Evolutionary conservation across 1,140 invertebrate genomes (phyloP).

Genomic region (Anadara kagoshimensis): DNA sequence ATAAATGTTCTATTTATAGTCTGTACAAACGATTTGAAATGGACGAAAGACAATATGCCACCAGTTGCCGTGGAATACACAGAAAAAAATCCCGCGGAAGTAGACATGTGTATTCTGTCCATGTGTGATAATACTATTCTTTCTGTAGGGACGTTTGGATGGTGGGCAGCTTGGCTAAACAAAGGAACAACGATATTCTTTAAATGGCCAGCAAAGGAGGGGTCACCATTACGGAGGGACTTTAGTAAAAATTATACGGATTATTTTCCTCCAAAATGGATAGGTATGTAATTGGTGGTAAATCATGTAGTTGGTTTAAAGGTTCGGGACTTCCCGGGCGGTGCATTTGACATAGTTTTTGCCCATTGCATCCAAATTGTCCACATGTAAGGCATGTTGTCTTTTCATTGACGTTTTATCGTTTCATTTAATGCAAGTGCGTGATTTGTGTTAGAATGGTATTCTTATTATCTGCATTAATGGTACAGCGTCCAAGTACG

Average conservation of each 20-base stretch:
- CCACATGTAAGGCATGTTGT: too few relatives aligned
- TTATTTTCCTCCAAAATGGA: constrained; percentile 47
- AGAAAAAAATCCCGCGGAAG: constrained; percentile 25
- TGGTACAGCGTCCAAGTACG: too few relatives aligned
- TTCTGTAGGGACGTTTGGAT: constrained; percentile 61
- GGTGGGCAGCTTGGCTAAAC: constrained; percentile 63
- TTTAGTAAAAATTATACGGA: constrained; percentile 43
- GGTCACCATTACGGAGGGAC: constrained; percentile 20
- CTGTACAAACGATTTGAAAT: constrained; percentile 35
- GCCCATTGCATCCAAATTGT: too few relatives aligned
- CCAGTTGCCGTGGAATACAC: constrained; percentile 17
- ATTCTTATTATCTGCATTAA: too few relatives aligned
- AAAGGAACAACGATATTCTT: constrained; percentile 60
- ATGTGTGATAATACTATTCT: constrained; percentile 61
- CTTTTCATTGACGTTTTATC: too few relatives aligned
- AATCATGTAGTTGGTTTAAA: too few relatives aligned
- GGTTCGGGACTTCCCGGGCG: too few relatives aligned
- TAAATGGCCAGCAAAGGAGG: constrained; percentile 44
- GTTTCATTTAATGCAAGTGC: too few relatives aligned
- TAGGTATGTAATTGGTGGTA: constrained; percentile 8
- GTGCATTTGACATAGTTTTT: too few relatives aligned
- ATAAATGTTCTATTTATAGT: constrained; percentile 39
- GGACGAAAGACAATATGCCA: constrained; percentile 34
- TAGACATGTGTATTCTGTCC: constrained; percentile 55
- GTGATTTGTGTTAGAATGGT: too few relatives aligned